phyloP scores from a whole-genome alignment of 2,888 invertebrate species.

The Eupithecia subumbrata region DNA sequence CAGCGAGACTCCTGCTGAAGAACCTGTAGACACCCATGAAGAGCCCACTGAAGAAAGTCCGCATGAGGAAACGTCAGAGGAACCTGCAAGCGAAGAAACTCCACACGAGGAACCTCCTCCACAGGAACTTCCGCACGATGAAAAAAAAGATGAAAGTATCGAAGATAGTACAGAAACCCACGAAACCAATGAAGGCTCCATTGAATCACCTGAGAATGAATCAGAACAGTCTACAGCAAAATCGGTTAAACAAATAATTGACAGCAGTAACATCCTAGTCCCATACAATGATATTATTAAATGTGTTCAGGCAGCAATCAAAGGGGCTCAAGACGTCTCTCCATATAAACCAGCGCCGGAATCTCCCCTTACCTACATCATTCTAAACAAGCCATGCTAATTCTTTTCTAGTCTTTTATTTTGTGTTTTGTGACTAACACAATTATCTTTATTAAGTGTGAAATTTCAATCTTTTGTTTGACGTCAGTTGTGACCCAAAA shows the following conservation, averaged over 20 bases:
- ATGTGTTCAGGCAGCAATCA: constrained; percentile 66
- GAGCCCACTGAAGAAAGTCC: constrained; percentile 29
- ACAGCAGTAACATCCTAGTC: constrained; percentile 40
- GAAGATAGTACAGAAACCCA: constrained; percentile 17
- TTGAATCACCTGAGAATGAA: neutral
- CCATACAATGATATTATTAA: constrained; percentile 67
- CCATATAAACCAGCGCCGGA: constrained; percentile 39
- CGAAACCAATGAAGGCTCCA: neutral
- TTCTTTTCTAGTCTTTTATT: constrained; percentile 55
- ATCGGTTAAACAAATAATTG: neutral
- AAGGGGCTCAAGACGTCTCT: constrained; percentile 43
- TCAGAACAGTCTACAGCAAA: neutral
- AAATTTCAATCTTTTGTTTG: neutral
- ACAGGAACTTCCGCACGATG: neutral
- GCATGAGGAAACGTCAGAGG: neutral
- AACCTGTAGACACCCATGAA: neutral
- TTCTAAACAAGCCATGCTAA: constrained; percentile 65
- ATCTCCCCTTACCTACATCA: constrained; percentile 71
- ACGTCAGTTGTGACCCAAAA: neutral
- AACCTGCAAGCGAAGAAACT: neutral
- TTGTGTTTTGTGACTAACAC: constrained; percentile 34
- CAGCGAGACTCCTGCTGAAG: neutral
- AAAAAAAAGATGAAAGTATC: neutral
- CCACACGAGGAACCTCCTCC: constrained; percentile 6
- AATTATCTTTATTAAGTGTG: neutral